Evolutionary conservation across 53 echinoderm and acorn worm genomes (phyloP), one percentile per base, ranked within the genome.

Genomic region (Paelopatides confundens): DNA sequence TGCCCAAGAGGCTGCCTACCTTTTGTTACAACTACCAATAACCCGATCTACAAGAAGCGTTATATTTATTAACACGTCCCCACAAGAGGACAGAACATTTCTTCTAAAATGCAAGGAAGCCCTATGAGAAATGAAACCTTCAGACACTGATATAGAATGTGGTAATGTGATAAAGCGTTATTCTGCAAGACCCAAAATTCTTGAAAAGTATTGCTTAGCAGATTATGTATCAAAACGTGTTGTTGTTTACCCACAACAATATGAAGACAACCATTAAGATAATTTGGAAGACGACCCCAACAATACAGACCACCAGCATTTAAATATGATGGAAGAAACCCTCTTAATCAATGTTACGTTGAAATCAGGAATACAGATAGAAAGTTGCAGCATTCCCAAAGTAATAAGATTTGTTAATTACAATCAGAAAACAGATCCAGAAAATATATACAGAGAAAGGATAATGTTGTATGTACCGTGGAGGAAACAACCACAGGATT

Each of bases 1-100:
- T 53, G 88, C 88, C 0, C 81, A 88, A 81, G 88, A 88, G 81
- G 77, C 87, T 54, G 76, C 29, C 0, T 87, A 87, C 17, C 30
- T 87, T n/a, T 8, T 87, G 1, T 62, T 87, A 1, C 87, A 87
- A 36, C 28, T 87, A 24, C 63, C 87, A 23, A 63, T 87, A 0
- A 87, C 77, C 2, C 0, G 65, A 3, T 21, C 87, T 34, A 0
- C 77, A 76, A 0, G 82, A 35, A 31, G 34, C 13, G 77, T 76
- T 18, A 14, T 62, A 0, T 87, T 87, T 46, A 87, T 77, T 21
- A 43, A 54, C 15, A 87, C 87, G 1, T 36, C 63, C 7, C 40
- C 76, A 13, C 35, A 32, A 35, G 13, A 76, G 10, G 62, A 86
- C 10, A 78, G 66, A 39, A 87, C 36, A 78, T 87, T 77, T 31